A percentile compares a stretch with the other conserved stretches of the same genome.
phyloP scores from a whole-genome alignment of 2,888 invertebrate genomes.

The Standfussiana lucernea region DNA sequence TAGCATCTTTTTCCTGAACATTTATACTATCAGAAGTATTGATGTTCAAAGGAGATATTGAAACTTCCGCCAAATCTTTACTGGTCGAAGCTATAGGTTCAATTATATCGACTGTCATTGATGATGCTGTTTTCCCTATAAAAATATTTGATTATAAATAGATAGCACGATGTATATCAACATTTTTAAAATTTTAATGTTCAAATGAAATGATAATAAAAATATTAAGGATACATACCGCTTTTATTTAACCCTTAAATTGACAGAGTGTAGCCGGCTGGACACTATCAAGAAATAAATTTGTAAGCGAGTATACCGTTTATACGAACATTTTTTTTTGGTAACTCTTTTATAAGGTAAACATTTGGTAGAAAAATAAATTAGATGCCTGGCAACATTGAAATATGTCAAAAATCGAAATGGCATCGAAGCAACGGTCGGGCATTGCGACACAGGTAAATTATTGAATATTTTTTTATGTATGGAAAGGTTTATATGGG shows the following conservation, averaged over 20 bases:
- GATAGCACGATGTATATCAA: too few relatives aligned
- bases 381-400: background rate
- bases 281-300: background rate
- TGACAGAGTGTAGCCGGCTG: conserved; percentile 7
- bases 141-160: too few relatives aligned
- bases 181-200: too few relatives aligned
- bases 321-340: background rate
- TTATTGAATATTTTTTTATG: conserved; percentile 2
- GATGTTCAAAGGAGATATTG: too few relatives aligned
- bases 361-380: conserved; percentile 1
- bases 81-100: too few relatives aligned
- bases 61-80: too few relatives aligned
- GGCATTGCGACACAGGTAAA: background rate
- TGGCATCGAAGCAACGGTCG: conserved; percentile 2
- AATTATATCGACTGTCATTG: too few relatives aligned
- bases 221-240: too few relatives aligned
- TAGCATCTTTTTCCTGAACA: too few relatives aligned
- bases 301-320: background rate
- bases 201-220: too few relatives aligned
- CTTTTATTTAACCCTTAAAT: background rate
- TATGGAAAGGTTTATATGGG: background rate
- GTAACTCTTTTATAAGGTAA: background rate
- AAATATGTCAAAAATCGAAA: conserved; percentile 12
- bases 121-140: too few relatives aligned
- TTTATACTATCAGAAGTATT: too few relatives aligned